phyloP scores from a whole-genome alignment of 1,140 invertebrate genomes.

The Eciton burchellii region DNA sequence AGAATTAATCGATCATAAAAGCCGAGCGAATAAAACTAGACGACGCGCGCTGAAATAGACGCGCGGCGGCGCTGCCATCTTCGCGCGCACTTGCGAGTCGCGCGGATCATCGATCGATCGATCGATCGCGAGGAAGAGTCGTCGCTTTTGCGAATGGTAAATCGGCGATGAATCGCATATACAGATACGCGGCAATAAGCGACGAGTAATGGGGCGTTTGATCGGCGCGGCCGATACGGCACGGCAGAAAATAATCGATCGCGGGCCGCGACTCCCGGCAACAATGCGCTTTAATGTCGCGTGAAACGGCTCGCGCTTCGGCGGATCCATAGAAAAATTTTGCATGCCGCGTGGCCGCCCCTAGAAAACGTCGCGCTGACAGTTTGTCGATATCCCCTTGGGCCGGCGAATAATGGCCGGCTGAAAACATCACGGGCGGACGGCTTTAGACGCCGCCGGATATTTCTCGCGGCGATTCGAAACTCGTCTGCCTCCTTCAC shows the following conservation, averaged over 20 bases:
- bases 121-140: neutral
- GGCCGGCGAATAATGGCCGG: constrained; percentile 49
- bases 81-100: neutral
- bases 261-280: constrained; percentile 49
- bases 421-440: constrained; percentile 49
- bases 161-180: constrained; percentile 44
- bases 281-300: constrained; percentile 61
- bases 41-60: neutral
- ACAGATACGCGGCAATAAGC: constrained; percentile 45
- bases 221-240: constrained; percentile 14
- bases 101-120: neutral
- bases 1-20: constrained; percentile 59
- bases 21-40: constrained; percentile 29
- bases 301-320: constrained; percentile 44
- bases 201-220: constrained; percentile 46
- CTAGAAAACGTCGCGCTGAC: constrained; percentile 54
- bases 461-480: constrained; percentile 35
- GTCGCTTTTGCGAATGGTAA: constrained; percentile 51
- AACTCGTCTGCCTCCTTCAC: constrained; percentile 2
- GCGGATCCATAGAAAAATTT: constrained; percentile 56
- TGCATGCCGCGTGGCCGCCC: constrained; percentile 36
- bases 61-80: too few relatives aligned
- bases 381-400: constrained; percentile 57
- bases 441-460: constrained; percentile 30
- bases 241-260: constrained; percentile 48